Percentiles rank a stretch among this genome's conserved stretches.
Evolutionary conservation across 2,888 invertebrate genomes (phyloP).

Genomic region (Synanthedon myopaeformis): DNA sequence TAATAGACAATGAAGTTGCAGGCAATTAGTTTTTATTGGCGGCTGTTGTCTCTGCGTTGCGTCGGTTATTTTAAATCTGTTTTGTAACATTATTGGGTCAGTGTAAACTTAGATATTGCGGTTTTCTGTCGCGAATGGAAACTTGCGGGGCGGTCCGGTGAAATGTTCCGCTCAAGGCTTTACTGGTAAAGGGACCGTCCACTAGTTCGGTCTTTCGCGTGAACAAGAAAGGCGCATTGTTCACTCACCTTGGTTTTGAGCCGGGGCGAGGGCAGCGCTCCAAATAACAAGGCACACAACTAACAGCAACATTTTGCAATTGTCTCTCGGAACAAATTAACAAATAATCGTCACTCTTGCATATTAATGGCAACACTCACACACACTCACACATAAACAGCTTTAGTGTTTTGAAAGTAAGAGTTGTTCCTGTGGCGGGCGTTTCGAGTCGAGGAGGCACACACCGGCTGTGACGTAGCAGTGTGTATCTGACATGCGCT

Average conservation of each 20-base stretch:
- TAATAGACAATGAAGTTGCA: constrained; percentile 4
- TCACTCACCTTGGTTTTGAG: constrained; percentile 59
- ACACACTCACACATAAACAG: constrained; percentile 13
- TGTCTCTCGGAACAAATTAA: constrained; percentile 23
- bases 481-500: constrained; percentile 14
- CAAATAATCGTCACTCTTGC: constrained; percentile 36
- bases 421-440: constrained; percentile 29
- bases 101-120: not conserved
- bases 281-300: constrained; percentile 52
- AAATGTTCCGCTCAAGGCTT: not conserved
- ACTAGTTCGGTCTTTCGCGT: constrained; percentile 13
- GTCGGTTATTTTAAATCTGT: not conserved
- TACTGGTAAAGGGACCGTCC: not conserved
- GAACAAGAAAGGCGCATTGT: constrained; percentile 33
- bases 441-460: constrained; percentile 10
- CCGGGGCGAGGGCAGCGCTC: constrained; percentile 52
- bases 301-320: constrained; percentile 49
- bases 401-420: constrained; percentile 34
- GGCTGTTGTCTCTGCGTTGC: not conserved
- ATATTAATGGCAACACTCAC: constrained; percentile 25
- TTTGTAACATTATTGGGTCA: not conserved
- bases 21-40: not conserved
- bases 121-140: not conserved
- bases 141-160: not conserved
- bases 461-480: not conserved